These are phyloP conservation scores for Hucho hucho DNA, from an alignment of 2,113 vertebrate species.

Conservation along the genomic window DNA sequence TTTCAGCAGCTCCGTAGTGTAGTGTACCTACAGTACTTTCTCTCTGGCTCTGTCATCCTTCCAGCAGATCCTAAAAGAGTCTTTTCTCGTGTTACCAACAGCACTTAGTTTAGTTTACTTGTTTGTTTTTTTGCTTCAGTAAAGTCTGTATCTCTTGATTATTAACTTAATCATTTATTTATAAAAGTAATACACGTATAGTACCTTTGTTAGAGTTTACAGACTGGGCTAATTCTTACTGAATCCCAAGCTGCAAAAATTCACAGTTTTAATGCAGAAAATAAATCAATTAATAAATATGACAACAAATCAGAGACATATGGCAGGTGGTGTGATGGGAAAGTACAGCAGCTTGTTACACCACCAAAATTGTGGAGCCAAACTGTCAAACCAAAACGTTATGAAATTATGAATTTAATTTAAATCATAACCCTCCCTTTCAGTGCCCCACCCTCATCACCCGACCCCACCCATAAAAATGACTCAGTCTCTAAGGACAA, in stretches of 20 bases:
- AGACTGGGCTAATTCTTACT: constrained; percentile 73
- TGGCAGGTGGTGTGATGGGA: constrained; percentile 3
- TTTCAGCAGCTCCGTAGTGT: constrained; percentile 23
- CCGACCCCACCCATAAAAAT: constrained; percentile 17
- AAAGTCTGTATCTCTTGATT: constrained; percentile 71
- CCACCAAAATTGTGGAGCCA: constrained; percentile 44
- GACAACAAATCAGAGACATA: constrained; percentile 52
- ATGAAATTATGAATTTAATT: constrained; percentile 59
- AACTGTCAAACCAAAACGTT: constrained; percentile 49
- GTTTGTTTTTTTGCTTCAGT: constrained; percentile 65
- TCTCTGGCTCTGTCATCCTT: constrained; percentile 37
- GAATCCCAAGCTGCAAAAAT: constrained; percentile 74
- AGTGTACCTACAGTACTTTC: constrained; percentile 22
- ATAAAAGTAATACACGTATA: constrained; percentile 74
- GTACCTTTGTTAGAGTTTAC: constrained; percentile 76
- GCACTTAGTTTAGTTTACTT: constrained; percentile 57
- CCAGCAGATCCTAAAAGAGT: constrained; percentile 57
- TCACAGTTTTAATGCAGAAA: constrained; percentile 80
- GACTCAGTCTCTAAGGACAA: constrained; percentile 23
- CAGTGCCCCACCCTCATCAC: constrained; percentile 27
- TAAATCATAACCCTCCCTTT: constrained; percentile 32
- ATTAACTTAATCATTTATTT: constrained; percentile 73
- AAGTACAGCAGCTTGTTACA: constrained; percentile 43
- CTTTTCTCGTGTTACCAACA: constrained; percentile 59
- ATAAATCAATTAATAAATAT: constrained; percentile 55